phyloP scores from a whole-genome alignment of 2,113 vertebrate species.

The Pardalotus punctatus region DNA sequence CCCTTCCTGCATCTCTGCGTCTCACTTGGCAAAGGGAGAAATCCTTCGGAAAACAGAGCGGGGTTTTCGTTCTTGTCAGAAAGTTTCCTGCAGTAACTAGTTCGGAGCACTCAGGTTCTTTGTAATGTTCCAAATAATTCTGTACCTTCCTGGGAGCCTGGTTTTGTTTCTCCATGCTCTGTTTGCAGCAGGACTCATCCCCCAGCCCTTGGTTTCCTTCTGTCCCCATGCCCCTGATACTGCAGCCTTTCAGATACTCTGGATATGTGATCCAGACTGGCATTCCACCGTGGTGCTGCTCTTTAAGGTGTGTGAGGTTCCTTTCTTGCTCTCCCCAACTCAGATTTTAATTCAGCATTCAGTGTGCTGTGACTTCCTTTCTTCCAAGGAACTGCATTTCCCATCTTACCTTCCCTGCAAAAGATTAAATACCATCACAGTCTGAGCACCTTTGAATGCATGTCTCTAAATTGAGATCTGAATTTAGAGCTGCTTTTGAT shows the following conservation, averaged over 20 bases:
- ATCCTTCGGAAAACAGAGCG: too few species aligned
- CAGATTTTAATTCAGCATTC: not conserved
- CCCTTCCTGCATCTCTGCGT: too few species aligned
- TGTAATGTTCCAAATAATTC: not conserved
- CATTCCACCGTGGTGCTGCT: accelerated
- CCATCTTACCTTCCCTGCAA: not conserved
- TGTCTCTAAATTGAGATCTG: not conserved
- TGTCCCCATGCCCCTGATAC: not conserved
- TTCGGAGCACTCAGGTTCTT: too few species aligned
- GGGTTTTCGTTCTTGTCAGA: too few species aligned
- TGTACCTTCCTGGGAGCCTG: not conserved
- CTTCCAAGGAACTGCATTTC: not conserved
- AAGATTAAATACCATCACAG: not conserved
- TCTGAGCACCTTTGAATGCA: not conserved
- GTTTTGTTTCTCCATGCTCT: not conserved
- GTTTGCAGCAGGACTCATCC: not conserved
- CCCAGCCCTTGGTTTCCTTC: not conserved
- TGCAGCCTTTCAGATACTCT: not conserved
- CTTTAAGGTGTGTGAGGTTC: not conserved
- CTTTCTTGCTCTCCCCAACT: not conserved
- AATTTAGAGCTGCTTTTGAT: not conserved
- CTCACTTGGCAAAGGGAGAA: too few species aligned
- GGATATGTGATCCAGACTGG: not conserved
- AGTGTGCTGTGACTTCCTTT: not conserved
- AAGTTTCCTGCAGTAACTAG: too few species aligned